Evolutionary conservation across 2,797 vertebrate species (phyloP).

Genomic region (Falco concolor): DNA sequence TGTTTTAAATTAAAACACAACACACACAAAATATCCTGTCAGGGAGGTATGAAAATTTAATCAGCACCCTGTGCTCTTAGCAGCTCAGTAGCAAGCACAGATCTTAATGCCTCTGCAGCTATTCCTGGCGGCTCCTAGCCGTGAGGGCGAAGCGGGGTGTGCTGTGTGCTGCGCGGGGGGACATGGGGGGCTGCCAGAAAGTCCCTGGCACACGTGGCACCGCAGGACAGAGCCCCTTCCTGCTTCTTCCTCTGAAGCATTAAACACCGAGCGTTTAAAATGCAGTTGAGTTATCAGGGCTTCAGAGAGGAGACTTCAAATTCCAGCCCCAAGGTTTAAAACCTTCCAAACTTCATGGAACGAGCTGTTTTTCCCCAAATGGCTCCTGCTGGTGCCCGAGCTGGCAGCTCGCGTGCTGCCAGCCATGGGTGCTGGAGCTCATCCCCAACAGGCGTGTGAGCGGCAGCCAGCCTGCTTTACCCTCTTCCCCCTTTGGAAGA

Average conservation of each 20-base stretch:
- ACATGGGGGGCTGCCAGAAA: not conserved
- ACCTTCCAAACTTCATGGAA: not conserved
- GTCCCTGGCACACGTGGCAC: too few species aligned
- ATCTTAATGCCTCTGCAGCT: conserved; percentile 19
- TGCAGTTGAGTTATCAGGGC: fast-evolving
- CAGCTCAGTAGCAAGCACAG: not conserved
- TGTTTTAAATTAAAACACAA: not conserved
- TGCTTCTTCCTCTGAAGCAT: fast-evolving
- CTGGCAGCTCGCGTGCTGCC: not conserved
- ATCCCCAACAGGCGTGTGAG: not conserved
- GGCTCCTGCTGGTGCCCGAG: not conserved
- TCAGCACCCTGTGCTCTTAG: conserved; percentile 42
- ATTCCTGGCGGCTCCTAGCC: conserved; percentile 26
- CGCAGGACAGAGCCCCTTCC: not conserved
- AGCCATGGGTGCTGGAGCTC: not conserved
- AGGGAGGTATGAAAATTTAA: conserved; percentile 66
- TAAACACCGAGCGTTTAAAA: not conserved
- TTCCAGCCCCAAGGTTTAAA: not conserved
- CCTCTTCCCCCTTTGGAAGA: not conserved
- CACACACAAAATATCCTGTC: not conserved
- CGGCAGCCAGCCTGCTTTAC: not conserved
- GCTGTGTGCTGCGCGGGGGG: not conserved
- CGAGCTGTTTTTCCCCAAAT: not conserved
- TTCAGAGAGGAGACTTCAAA: not conserved
- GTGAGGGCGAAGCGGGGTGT: not conserved